Conservation (phyloP, 2,113 vertebrate genomes). For the Xenopus laevis region DNA sequence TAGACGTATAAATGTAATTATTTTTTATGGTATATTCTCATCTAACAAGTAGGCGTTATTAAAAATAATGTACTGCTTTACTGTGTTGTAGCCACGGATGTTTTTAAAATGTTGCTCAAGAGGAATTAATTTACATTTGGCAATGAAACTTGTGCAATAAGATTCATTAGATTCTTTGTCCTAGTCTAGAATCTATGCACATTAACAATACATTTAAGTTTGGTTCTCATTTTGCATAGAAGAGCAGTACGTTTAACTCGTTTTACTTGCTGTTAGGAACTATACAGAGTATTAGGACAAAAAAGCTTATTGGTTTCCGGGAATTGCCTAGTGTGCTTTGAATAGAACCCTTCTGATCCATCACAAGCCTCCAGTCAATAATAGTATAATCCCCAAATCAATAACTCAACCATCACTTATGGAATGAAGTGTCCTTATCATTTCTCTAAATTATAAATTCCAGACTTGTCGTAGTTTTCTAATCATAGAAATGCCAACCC, state of each 20-base stretch:
- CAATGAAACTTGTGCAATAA: no score
- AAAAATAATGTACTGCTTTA: no score
- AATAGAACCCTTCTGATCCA: constrained; percentile 27
- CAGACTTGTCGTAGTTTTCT: constrained; percentile 22
- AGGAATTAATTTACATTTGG: no score
- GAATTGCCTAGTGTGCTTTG: constrained; percentile 6
- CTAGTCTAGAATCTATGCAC: no score
- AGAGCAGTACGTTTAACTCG: background rate
- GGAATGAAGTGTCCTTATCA: constrained; percentile 37
- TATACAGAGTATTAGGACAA: background rate
- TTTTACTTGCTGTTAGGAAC: no score
- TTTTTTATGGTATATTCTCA: no score
- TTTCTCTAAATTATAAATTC: constrained; percentile 31
- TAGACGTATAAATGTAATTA: no score
- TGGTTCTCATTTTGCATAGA: background rate
- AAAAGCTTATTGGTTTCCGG: constrained; percentile 7
- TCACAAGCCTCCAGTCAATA: constrained; percentile 23
- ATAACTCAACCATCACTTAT: constrained; percentile 32
- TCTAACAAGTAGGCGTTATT: no score
- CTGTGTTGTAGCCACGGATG: no score
- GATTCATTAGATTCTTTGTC: no score
- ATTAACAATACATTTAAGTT: no score
- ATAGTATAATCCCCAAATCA: constrained; percentile 36
- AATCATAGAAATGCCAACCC: constrained; percentile 3
- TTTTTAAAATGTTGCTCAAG: no score